A percentile compares a stretch with the other conserved stretches of the same genome.
Conservation (phyloP, 92 coral and sea anemone genomes). For the Parazoanthus swiftii region DNA sequence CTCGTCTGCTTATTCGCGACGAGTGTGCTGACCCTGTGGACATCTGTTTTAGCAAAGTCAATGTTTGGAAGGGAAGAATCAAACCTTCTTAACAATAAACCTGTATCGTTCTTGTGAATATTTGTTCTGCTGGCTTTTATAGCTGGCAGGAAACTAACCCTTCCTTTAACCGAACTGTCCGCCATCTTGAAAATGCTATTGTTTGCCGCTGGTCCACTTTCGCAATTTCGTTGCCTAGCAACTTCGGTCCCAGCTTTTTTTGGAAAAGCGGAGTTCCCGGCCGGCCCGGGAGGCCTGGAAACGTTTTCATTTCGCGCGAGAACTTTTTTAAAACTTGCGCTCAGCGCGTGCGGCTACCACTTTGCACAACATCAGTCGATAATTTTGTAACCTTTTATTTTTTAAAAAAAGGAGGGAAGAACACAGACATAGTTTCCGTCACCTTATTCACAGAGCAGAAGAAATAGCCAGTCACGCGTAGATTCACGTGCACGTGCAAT, state of each 20-base stretch:
- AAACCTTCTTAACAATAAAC: constrained; percentile 48
- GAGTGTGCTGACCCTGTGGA: constrained; percentile 67
- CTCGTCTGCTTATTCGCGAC: constrained; percentile 78
- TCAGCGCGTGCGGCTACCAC: too few relatives aligned
- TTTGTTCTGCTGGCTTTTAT: constrained; percentile 37
- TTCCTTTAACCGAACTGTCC: constrained; percentile 41
- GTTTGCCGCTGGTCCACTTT: constrained; percentile 22
- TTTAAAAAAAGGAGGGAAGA: too few relatives aligned
- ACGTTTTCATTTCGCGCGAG: background rate
- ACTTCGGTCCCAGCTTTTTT: constrained; percentile 6
- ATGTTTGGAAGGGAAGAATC: constrained; percentile 69
- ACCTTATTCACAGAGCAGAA: too few relatives aligned
- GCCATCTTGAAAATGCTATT: constrained; percentile 51
- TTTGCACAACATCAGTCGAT: too few relatives aligned
- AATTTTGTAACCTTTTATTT: too few relatives aligned
- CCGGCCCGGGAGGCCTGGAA: background rate
- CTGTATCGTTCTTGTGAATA: constrained; percentile 32
- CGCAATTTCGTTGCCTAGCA: constrained; percentile 43
- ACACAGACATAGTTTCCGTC: too few relatives aligned
- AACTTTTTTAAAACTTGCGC: too few relatives aligned
- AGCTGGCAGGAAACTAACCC: constrained; percentile 44
- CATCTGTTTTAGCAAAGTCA: constrained; percentile 66
- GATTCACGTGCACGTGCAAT: too few relatives aligned
- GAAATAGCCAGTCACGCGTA: too few relatives aligned
- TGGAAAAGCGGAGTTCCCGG: background rate